Evolutionary conservation across 53 echinoderm and acorn worm species (phyloP).

Genomic region (Luidia sarsii): DNA sequence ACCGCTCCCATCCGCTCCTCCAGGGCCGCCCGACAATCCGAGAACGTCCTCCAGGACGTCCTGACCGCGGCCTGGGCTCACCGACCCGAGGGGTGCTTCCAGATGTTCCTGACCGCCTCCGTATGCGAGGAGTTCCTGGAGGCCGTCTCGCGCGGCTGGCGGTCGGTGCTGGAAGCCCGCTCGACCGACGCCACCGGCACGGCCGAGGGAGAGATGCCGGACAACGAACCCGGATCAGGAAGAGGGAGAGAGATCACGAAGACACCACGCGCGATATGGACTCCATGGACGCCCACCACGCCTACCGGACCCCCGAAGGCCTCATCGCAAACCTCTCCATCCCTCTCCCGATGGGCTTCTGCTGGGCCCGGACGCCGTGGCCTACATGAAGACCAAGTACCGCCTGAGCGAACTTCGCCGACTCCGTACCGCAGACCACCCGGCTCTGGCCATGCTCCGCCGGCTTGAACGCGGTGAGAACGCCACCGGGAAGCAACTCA

Average conservation of each 20-base stretch:
- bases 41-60: not conserved
- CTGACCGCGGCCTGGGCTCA: not conserved
- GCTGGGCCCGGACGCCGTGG: not conserved
- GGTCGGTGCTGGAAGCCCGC: not conserved
- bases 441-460: not conserved
- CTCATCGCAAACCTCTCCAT: not conserved
- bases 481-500: not conserved
- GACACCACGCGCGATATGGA: no score
- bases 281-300: no score
- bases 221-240: not conserved
- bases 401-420: not conserved
- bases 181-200: not conserved
- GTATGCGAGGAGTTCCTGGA: not conserved
- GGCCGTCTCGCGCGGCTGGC: not conserved
- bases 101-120: not conserved
- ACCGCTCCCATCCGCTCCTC: not conserved
- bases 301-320: not conserved
- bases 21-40: accelerated
- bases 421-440: not conserved
- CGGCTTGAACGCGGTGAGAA: not conserved
- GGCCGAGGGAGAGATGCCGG: not conserved
- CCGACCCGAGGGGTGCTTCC: not conserved
- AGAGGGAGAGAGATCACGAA: not conserved
- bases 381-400: not conserved
- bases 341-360: not conserved